Evolutionary conservation across 2,888 invertebrate genomes (phyloP).

Genomic region (Spisula solida): DNA sequence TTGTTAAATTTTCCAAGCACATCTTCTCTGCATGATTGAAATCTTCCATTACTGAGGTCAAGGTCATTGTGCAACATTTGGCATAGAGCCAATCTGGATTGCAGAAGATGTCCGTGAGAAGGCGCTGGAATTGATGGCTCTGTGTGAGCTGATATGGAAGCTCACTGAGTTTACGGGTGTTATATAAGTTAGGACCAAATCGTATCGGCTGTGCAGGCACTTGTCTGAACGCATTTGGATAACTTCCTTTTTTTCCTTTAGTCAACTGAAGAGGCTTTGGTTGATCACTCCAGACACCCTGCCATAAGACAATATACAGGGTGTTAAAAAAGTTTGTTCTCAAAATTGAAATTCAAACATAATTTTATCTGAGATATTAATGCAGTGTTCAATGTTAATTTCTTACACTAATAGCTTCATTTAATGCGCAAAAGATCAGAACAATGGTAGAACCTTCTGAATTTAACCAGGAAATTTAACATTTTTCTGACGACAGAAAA

Average conservation of each 20-base stretch:
- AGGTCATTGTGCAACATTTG: slow-evolving; percentile 96
- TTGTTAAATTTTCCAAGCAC: slow-evolving; percentile 39
- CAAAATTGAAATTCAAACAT: too few species aligned
- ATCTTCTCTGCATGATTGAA: slow-evolving; percentile 88
- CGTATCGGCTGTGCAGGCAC: slow-evolving; percentile 79
- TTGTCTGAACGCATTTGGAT: slow-evolving; percentile 75
- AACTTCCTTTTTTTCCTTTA: slow-evolving; percentile 81
- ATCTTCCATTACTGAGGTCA: slow-evolving; percentile 97
- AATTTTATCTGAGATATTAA: too few species aligned
- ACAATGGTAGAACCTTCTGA: too few species aligned
- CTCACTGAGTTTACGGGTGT: slow-evolving; percentile 78
- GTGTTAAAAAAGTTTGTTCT: too few species aligned
- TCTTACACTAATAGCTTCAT: too few species aligned
- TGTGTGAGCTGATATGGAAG: slow-evolving; percentile 79
- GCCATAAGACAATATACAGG: not conserved
- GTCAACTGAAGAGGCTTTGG: slow-evolving; percentile 78
- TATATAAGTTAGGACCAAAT: slow-evolving; percentile 68
- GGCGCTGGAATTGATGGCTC: slow-evolving; percentile 78
- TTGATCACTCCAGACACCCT: slow-evolving; percentile 79
- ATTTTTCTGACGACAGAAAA: too few species aligned
- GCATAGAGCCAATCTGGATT: slow-evolving; percentile 99
- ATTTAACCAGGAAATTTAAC: too few species aligned
- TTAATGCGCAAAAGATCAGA: too few species aligned
- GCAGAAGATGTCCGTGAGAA: slow-evolving; percentile 97
- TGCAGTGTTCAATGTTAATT: too few species aligned